Base-by-base conservation (phyloP, 1,140 invertebrate species). In the Magallana ariakensis region DNA sequence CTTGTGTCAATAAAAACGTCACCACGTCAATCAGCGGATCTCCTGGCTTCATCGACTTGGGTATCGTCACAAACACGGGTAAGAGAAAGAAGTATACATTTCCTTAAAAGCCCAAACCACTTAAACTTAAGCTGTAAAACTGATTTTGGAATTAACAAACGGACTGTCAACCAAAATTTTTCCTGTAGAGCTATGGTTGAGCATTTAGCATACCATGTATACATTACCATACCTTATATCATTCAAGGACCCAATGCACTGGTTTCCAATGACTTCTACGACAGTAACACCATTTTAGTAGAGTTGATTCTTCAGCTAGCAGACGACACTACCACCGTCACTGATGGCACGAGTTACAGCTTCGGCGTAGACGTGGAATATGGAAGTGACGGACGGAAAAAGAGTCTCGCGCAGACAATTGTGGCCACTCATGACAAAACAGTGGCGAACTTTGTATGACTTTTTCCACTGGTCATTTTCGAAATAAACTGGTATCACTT, bases 21-120 rank as follows among this genome's bases (percentile, higher is more conserved):
- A 55, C 85, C n/a, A 70, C 85, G 9, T 26, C 70, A 19, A 66
- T 86, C 60, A 82, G 53, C 5, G 55, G 57, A 80, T 85, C 85
- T 8, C 60, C 81, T 13, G 87, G 54, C 6, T 70, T 58, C 8
- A 33, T 90, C 1, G 85, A 89, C 33, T 58, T 89, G 6, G 83
- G 90, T 15, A 22, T 84, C 22, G 58, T 89, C 26, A 87, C 90
- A 75, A 89, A 91, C 62, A 86, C 87, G 33, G 89, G 91, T 82
- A 82, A 82, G 33, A 88, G 91, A 54, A 82, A 82, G n/a, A n/a
- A 82, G 46, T 10, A 54, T 82, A 10, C 19, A 16, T 19, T 62
- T 16, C 33, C 33, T 46, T 4, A 46, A 46, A 5, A 46, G 33
- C 33, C 33, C 33, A 46, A 46, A 46, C 3, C 33, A 46, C 33